Evolutionary conservation across 2,113 vertebrate genomes (phyloP), one percentile per base, ranked within the genome.

Genomic region (Clarias batrachus): DNA sequence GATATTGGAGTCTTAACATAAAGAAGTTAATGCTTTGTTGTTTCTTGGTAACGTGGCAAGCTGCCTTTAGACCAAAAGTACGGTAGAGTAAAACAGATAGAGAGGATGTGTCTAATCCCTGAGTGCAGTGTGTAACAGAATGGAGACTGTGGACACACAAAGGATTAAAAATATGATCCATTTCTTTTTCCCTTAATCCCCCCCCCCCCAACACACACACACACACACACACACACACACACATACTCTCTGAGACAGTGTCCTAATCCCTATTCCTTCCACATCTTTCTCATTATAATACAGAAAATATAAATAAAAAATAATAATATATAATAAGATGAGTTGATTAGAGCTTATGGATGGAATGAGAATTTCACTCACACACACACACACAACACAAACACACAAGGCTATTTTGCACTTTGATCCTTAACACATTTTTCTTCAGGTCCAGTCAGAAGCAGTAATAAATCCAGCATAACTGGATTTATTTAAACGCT

Each of bases 101-200:
- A 3, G 71, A 78, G 37, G 33, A 37, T 37, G 33, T 70, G 19
- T 79, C 33, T 95, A 94, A 94, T 94, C 94, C 91, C 88, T 81
- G 73, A 85, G 85, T 71, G 90, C 86, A 93, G 86, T 93, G 93
- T 93, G 93, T 94, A 91, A 92, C 86, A 88, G 56, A 88, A 84
- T 88, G 92, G 90, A 92, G 85, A 90, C 87, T 86, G 86, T 68
- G 89, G 89, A 92, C 85, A 91, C 89, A 93, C 89, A 90, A 90
- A 91, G 92, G 92, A 94, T 93, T 94, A 93, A 92, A 74, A 94
- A 94, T 94, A 94, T 94, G 93, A 94, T 94, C 94, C 92, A 95
- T 94, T 94, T 95, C 91, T 74, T 95, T 94, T 93, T 91, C 70
- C 90, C 89, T 87, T 94, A 94, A 95, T 94, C 94, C 91, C 78